Percentiles rank a stretch among this genome's conserved stretches.
These are phyloP conservation scores for Butastur rufipennis DNA, from an alignment of 2,113 vertebrate species.

Conservation along the genomic window DNA sequence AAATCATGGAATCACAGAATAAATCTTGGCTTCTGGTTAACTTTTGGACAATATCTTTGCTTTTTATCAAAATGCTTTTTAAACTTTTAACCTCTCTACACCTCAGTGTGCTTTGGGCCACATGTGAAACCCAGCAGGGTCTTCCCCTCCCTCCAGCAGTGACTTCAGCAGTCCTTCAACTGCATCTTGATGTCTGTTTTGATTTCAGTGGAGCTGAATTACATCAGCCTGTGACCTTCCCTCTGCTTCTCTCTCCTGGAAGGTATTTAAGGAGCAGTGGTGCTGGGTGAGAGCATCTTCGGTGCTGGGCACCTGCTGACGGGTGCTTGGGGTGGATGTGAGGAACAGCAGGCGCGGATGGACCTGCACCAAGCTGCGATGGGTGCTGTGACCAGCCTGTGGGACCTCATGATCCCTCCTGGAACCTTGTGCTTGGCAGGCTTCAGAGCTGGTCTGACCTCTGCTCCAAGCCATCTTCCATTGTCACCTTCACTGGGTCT, in stretches of 20 bases:
- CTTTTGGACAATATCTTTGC: neutral
- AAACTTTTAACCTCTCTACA: neutral
- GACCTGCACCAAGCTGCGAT: neutral
- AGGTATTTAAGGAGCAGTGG: neutral
- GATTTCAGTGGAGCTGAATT: neutral
- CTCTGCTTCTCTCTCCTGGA: neutral
- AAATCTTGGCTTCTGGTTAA: neutral
- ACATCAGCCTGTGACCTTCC: neutral
- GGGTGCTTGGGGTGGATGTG: neutral
- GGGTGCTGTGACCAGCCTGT: neutral
- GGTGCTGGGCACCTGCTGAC: accelerated
- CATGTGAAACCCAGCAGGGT: accelerated
- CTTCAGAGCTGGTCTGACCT: neutral
- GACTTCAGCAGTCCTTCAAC: neutral
- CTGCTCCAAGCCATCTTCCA: neutral
- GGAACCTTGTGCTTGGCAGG: neutral
- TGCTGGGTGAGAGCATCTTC: neutral
- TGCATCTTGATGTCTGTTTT: neutral
- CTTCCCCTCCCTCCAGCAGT: neutral
- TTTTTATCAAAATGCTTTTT: neutral
- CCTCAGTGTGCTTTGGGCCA: neutral
- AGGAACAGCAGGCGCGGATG: neutral
- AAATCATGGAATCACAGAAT: neutral
- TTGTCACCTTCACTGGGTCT: neutral
- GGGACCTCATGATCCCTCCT: neutral